These are phyloP conservation scores for Zoanthus sociatus DNA, from an alignment of 92 coral and sea anemone genomes.

Conservation along the genomic window DNA sequence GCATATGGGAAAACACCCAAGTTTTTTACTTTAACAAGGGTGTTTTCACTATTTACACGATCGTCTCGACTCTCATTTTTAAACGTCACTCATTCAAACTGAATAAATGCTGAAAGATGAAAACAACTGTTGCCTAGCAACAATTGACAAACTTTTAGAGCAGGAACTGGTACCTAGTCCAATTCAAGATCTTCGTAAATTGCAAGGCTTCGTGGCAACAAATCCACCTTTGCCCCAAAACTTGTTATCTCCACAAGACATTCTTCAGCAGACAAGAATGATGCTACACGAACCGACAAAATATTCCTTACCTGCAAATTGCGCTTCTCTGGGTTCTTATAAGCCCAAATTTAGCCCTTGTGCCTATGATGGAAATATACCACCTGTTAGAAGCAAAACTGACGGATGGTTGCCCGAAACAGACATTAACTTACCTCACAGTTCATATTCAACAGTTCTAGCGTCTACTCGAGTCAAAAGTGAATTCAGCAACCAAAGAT, in stretches of 20 bases:
- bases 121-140: conserved; percentile 39
- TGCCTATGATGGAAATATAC: neutral
- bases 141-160: conserved; percentile 18
- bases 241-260: neutral
- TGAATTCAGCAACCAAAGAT: conserved; percentile 26
- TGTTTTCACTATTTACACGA: neutral
- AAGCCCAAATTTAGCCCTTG: conserved; percentile 33
- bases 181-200: neutral
- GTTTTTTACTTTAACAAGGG: neutral
- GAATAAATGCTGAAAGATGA: conserved; percentile 44
- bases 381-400: conserved; percentile 18
- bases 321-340: neutral
- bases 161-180: conserved; percentile 19
- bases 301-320: conserved; percentile 10
- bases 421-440: neutral
- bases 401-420: conserved; percentile 27
- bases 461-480: conserved; percentile 25
- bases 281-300: conserved; percentile 26
- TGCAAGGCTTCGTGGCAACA: neutral
- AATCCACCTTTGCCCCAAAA: neutral
- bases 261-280: conserved; percentile 8
- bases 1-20: neutral
- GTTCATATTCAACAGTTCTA: neutral
- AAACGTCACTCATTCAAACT: neutral
- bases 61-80: neutral